Evolutionary conservation across 2,797 vertebrate genomes (phyloP).

Genomic region (Sphenopsis melanotis): DNA sequence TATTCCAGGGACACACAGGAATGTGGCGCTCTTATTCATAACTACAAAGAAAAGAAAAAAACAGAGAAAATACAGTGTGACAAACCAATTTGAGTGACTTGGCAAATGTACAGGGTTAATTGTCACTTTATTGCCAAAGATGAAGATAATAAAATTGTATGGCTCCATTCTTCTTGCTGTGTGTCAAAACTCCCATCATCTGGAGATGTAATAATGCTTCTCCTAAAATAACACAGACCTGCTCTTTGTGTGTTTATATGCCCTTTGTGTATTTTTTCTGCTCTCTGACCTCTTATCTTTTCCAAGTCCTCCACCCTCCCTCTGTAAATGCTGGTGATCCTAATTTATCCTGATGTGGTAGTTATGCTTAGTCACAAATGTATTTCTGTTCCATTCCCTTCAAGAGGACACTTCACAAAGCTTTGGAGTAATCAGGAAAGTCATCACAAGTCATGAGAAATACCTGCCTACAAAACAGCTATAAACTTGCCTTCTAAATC

Average conservation of each 20-base stretch:
- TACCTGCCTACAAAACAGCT: background rate
- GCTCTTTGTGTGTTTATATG: background rate
- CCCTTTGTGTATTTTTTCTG: background rate
- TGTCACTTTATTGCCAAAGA: background rate
- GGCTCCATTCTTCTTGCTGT: background rate
- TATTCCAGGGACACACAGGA: background rate
- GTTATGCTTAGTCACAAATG: background rate
- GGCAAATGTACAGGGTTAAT: background rate
- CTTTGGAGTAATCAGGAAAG: background rate
- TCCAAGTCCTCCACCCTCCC: background rate
- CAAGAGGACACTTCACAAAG: background rate
- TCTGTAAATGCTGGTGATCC: background rate
- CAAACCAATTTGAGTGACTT: background rate
- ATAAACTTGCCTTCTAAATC: background rate
- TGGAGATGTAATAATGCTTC: background rate
- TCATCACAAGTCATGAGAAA: background rate
- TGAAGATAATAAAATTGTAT: background rate
- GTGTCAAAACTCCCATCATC: background rate
- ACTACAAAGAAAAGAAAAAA: background rate
- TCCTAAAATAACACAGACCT: background rate
- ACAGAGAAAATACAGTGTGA: background rate
- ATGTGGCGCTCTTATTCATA: background rate
- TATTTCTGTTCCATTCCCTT: background rate
- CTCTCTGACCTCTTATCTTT: conserved; percentile 1
- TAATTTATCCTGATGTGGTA: background rate